Evolutionary conservation across 2,113 vertebrate species (phyloP).

Genomic region (Microcebus jonahi): DNA sequence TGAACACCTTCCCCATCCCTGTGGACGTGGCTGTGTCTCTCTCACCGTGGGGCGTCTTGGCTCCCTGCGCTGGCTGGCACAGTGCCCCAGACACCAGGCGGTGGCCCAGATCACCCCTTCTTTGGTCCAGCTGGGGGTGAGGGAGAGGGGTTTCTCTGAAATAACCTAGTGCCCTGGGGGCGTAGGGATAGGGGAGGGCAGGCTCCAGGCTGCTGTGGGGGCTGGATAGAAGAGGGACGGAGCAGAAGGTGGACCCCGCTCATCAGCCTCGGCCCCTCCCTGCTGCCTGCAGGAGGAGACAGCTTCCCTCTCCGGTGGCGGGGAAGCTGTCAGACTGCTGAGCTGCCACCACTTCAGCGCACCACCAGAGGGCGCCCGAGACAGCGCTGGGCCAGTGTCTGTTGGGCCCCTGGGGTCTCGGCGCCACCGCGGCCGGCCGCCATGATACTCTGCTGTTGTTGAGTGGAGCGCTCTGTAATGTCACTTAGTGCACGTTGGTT

Average conservation of each 20-base stretch:
- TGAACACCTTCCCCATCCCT: neutral
- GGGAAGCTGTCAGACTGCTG: too few relatives aligned
- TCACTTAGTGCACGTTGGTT: neutral
- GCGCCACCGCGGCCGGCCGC: neutral
- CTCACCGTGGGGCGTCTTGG: neutral
- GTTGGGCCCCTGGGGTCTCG: neutral
- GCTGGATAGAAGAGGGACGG: neutral
- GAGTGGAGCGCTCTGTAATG: neutral
- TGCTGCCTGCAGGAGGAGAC: fast-evolving
- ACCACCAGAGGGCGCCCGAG: neutral
- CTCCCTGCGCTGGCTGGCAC: neutral
- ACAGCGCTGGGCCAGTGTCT: neutral
- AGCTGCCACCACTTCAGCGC: neutral
- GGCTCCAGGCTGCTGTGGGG: neutral
- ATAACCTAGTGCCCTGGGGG: neutral
- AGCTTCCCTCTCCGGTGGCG: neutral
- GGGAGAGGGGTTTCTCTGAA: neutral
- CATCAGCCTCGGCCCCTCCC: neutral
- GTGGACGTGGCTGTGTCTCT: neutral
- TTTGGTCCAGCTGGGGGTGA: neutral
- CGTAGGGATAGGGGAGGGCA: neutral
- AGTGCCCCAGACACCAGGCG: neutral
- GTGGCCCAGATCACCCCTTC: neutral
- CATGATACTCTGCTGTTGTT: neutral
- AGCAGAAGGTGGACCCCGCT: neutral